Percentiles rank a stretch among this genome's conserved stretches.
phyloP scores from a whole-genome alignment of 2,113 vertebrate species.

The Barbus barbus region DNA sequence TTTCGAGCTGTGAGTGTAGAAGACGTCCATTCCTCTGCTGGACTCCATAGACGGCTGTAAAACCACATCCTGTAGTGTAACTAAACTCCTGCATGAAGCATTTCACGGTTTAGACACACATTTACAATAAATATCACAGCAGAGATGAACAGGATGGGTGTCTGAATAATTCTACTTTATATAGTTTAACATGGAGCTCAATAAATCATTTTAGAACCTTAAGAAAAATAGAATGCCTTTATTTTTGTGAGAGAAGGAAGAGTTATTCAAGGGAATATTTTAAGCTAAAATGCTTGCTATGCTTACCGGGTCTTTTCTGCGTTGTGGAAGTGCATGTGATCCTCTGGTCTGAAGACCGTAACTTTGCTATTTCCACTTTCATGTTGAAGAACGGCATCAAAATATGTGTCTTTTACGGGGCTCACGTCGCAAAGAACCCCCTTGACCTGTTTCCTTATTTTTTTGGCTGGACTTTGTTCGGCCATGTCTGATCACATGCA shows the following conservation, averaged over 20 bases:
- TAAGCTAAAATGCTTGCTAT: too few relatives aligned
- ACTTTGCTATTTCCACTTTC: not conserved
- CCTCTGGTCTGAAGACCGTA: not conserved
- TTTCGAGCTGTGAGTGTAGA: conserved; percentile 6
- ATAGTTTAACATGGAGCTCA: not conserved
- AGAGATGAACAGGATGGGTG: not conserved
- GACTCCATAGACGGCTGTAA: not conserved
- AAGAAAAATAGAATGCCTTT: not conserved
- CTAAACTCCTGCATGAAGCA: not conserved
- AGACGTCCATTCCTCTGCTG: not conserved
- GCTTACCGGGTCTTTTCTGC: not conserved
- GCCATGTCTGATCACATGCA: not conserved
- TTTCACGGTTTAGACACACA: not conserved
- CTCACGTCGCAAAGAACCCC: not conserved
- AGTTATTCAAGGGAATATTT: too few relatives aligned
- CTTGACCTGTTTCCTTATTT: not conserved
- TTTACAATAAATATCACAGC: not conserved
- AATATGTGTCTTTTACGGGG: not conserved
- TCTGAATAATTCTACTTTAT: not conserved
- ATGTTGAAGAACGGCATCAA: not conserved
- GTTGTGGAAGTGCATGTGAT: conserved; percentile 6
- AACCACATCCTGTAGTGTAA: not conserved
- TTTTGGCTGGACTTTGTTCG: not conserved
- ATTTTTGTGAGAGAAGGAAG: not conserved
- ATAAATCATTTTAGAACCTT: not conserved